Base-by-base conservation (phyloP, 2,797 vertebrate species). In the Mormyrops boulengeri region DNA sequence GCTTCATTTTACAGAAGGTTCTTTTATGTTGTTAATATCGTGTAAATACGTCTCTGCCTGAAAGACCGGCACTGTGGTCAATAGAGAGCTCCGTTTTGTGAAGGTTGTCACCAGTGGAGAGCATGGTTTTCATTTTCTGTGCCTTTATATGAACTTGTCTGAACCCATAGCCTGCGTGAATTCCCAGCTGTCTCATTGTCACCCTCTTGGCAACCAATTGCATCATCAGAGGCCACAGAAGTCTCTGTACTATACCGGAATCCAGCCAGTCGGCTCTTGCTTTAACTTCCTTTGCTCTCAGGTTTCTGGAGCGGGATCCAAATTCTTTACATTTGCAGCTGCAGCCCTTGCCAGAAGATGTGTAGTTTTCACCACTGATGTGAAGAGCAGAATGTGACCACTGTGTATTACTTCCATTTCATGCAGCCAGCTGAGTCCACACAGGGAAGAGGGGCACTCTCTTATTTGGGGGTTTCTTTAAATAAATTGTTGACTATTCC, bases 271-370 rank as follows among this genome's bases (percentile, higher is more conserved):
- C 66, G 87, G 12, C 34, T 8, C 88, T 38, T 47, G 52, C 89
- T 53, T 69, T 82, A 47, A 47, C 41, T 44, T 82, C 41, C 77
- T 82, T 47, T 82, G 89, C 90, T 89, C 88, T 19, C 14, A 90
- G 90, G 22, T 49, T 92, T 91, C 26, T 87, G 22, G 57, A 80
- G 80, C 4, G 1, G 30, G 34, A 34, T 57, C 6, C 3, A 41
- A 30, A n/a, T 57, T 87, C 44, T 88, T 89, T 85, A 3, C 34
- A 26, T 62, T 90, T 89, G 87, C 55, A 89, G 89, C 62, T 73
- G 89, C 73, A 53, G 88, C 82, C 41, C 22, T 77, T 89, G 66
- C 89, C 89, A 88, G 88, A 86, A 90, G 85, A 86, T 62, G 80
- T 19, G 85, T 22, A 38, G 89, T 26, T 66, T 52, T 77, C 34